These are phyloP conservation scores for Aeoliscus strigatus DNA, from an alignment of 2,797 vertebrate genomes.

Conservation along the genomic window DNA sequence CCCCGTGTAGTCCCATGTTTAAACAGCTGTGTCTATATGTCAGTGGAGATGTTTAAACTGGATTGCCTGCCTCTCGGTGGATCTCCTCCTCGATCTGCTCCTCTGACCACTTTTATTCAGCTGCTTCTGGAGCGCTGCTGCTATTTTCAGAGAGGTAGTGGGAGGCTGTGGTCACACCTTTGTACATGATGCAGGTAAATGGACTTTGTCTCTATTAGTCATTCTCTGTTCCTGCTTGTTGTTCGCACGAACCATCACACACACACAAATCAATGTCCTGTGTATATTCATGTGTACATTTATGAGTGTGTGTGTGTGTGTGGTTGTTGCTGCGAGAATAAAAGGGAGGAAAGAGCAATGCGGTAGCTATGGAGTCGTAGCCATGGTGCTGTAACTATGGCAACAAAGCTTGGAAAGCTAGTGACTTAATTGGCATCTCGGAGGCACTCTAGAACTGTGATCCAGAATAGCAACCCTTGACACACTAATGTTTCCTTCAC, in stretches of 20 bases:
- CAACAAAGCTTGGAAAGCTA: constrained; percentile 76
- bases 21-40: too few species aligned
- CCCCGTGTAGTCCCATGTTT: constrained; percentile 31
- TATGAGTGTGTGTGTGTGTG: constrained; percentile 17
- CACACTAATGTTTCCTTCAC: constrained; percentile 71
- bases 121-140: constrained; percentile 51
- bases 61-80: constrained; percentile 48
- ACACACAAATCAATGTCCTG: neutral
- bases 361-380: constrained; percentile 74
- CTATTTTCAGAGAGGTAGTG: constrained; percentile 70
- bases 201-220: constrained; percentile 35
- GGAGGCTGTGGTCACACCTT: constrained; percentile 75
- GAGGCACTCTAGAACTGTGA: constrained; percentile 57
- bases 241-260: too few species aligned
- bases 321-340: constrained; percentile 34
- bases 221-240: neutral
- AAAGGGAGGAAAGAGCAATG: constrained; percentile 55
- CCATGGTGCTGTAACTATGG: constrained; percentile 74
- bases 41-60: constrained; percentile 56
- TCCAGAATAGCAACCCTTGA: constrained; percentile 79
- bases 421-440: constrained; percentile 75
- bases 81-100: constrained; percentile 53
- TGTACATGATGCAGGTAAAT: constrained; percentile 66
- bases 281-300: constrained; percentile 24
- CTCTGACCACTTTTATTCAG: constrained; percentile 58